These are phyloP conservation scores for Leptopterna dolabrata DNA, from an alignment of 2,888 invertebrate species.

Conservation along the genomic window DNA sequence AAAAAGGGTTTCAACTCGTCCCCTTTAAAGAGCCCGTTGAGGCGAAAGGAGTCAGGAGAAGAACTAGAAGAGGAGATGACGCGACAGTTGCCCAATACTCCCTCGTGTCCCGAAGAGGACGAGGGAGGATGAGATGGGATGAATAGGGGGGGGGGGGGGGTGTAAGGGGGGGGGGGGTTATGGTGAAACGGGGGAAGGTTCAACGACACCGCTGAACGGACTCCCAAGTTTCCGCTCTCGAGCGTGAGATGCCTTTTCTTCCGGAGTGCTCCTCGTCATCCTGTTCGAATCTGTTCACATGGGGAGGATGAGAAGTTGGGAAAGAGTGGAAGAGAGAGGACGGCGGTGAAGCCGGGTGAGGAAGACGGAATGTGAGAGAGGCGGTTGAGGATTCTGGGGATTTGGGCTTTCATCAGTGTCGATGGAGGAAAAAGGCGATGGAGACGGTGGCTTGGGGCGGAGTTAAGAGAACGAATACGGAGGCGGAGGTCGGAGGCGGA, in stretches of 20 bases:
- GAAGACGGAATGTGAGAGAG: no score
- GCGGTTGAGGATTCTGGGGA: no score
- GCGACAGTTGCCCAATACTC: background rate
- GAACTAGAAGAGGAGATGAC: background rate
- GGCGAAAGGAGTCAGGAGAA: background rate
- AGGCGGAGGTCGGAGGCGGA: no score
- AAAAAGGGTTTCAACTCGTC: background rate
- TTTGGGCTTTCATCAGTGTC: no score
- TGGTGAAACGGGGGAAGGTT: background rate
- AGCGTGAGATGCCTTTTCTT: constrained; percentile 17
- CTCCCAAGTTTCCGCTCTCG: background rate
- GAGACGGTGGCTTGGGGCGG: no score
- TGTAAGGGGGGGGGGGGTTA: background rate
- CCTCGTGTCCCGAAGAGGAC: background rate
- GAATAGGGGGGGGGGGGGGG: no score
- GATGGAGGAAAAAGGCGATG: no score
- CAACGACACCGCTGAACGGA: constrained; percentile 18
- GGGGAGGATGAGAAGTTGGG: background rate
- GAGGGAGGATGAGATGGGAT: no score
- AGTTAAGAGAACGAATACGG: no score
- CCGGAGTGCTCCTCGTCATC: background rate
- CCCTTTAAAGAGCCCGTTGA: background rate
- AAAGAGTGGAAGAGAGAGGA: background rate
- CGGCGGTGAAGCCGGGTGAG: no score
- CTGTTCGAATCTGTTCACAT: background rate